A percentile compares a stretch with the other conserved stretches of the same genome.
Conservation (phyloP, 37 sponge, comb jelly and placozoan species). For the Mnemiopsis leidyi region DNA sequence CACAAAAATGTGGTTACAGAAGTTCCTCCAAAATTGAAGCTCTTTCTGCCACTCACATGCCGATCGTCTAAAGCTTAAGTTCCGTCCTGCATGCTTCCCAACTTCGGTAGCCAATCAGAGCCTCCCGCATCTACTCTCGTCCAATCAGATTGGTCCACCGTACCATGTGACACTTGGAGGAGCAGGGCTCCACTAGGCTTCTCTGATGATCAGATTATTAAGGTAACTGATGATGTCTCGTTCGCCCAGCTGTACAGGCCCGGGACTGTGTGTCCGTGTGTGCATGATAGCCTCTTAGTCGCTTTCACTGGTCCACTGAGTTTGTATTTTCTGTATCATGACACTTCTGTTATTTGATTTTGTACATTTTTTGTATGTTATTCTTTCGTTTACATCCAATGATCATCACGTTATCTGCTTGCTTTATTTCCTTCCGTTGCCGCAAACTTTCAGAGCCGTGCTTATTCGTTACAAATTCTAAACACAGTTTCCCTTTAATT, state of each 20-base stretch:
- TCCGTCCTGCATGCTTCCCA: not conserved
- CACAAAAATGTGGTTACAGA: no score
- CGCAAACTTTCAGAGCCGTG: no score
- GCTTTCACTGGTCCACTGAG: not conserved
- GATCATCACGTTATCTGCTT: no score
- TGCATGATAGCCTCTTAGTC: not conserved
- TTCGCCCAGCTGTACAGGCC: not conserved
- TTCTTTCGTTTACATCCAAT: no score
- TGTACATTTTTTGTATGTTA: not conserved
- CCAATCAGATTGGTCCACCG: not conserved
- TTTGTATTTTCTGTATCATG: not conserved
- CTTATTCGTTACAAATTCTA: no score
- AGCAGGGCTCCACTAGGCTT: not conserved
- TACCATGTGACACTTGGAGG: not conserved
- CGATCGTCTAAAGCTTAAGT: not conserved
- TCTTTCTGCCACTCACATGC: no score
- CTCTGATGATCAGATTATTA: not conserved
- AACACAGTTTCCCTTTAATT: no score
- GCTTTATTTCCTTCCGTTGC: no score
- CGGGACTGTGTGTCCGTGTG: not conserved
- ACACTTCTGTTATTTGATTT: not conserved
- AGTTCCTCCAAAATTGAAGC: no score
- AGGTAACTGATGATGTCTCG: not conserved
- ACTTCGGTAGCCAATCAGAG: not conserved
- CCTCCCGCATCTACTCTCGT: not conserved